Percentiles rank a stretch among this genome's conserved stretches.
Evolutionary conservation across 37 sponge, comb jelly and placozoan genomes (phyloP).

Genomic region (Halisarca cf. caerulea): DNA sequence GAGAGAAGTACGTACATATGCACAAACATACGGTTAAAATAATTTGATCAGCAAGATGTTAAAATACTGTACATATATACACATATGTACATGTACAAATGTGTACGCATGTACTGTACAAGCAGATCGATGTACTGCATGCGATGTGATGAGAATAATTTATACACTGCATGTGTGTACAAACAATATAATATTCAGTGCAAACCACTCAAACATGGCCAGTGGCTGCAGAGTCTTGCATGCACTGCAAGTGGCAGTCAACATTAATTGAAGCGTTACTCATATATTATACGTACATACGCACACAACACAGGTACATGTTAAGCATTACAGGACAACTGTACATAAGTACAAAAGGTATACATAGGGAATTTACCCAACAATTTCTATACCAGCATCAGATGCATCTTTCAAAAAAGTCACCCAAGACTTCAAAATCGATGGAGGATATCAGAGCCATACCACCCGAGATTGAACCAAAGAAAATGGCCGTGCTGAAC

Average conservation of each 20-base stretch:
- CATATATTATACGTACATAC: neutral
- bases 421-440: constrained; percentile 5
- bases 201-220: too few relatives aligned
- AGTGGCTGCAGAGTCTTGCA: neutral
- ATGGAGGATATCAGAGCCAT: neutral
- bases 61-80: too few relatives aligned
- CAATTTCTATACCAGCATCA: neutral
- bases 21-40: too few relatives aligned
- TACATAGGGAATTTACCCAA: neutral
- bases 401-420: constrained; percentile 8
- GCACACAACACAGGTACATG: neutral
- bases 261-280: neutral
- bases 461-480: neutral
- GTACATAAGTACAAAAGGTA: neutral
- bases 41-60: too few relatives aligned
- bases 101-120: too few relatives aligned
- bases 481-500: neutral
- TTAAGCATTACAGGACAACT: neutral
- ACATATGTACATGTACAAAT: too few relatives aligned
- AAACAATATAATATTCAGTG: too few relatives aligned
- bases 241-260: neutral
- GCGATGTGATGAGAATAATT: too few relatives aligned
- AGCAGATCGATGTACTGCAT: too few relatives aligned
- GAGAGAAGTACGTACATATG: too few relatives aligned
- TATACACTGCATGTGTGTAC: too few relatives aligned